Conservation (phyloP, 2,797 vertebrate genomes). For the Neostethus bicornis region DNA sequence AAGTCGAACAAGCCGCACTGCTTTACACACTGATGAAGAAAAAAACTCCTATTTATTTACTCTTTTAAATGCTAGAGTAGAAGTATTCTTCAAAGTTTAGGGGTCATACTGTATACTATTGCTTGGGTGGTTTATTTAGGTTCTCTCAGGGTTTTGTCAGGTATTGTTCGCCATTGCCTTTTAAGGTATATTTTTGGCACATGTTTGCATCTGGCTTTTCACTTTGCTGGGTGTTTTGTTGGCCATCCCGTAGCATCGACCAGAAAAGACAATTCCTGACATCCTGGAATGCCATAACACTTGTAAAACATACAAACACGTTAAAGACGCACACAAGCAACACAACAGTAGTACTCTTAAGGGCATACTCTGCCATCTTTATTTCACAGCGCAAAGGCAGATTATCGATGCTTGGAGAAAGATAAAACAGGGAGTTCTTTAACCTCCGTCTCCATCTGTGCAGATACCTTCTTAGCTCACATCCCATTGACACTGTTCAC, state of each 20-base stretch:
- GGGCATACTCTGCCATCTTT: conserved; percentile 23
- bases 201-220: conserved; percentile 57
- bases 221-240: conserved; percentile 55
- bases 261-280: conserved; percentile 65
- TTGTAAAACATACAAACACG: conserved; percentile 61
- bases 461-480: conserved; percentile 20
- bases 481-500: conserved; percentile 2
- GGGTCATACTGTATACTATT: conserved; percentile 3
- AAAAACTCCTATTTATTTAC: background rate
- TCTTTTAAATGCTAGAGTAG: background rate
- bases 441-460: conserved; percentile 20
- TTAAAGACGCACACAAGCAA: conserved; percentile 35
- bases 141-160: conserved; percentile 46
- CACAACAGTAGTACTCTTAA: conserved; percentile 7
- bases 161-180: conserved; percentile 66
- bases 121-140: conserved; percentile 47
- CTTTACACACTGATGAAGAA: conserved; percentile 1
- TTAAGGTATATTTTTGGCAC: conserved; percentile 70
- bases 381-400: conserved; percentile 27
- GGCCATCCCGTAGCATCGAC: conserved; percentile 43
- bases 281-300: conserved; percentile 67
- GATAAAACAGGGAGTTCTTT: conserved; percentile 20
- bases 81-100: background rate
- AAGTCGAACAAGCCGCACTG: conserved; percentile 10
- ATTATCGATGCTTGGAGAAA: conserved; percentile 26